Conservation (phyloP, 2,888 invertebrate genomes). For the Acanthacorydalis orientalis region DNA sequence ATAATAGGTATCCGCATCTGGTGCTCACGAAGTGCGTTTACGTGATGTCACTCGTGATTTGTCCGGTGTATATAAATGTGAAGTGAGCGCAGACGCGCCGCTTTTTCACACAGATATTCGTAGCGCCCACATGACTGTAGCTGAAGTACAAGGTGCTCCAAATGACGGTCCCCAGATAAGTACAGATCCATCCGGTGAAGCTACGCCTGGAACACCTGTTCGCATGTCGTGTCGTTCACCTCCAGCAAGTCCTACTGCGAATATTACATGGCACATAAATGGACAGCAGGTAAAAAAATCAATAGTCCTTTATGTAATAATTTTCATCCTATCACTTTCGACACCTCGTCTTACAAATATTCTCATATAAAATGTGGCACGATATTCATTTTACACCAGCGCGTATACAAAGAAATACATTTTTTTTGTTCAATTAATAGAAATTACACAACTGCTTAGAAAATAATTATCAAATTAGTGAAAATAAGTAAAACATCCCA, state of each 20-base stretch:
- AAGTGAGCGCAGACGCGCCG: constrained; percentile 44
- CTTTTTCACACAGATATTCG: constrained; percentile 41
- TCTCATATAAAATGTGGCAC: too few relatives aligned
- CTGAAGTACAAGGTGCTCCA: constrained; percentile 22
- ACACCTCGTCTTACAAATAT: too few relatives aligned
- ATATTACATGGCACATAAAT: not conserved
- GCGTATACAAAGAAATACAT: too few relatives aligned
- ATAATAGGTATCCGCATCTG: not conserved
- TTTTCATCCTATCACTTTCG: too few relatives aligned
- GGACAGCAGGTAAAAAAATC: not conserved
- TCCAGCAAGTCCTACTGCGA: not conserved
- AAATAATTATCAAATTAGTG: too few relatives aligned
- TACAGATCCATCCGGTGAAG: not conserved
- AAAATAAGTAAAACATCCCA: too few relatives aligned
- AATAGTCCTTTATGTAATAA: too few relatives aligned
- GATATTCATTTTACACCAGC: too few relatives aligned
- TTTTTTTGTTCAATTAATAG: too few relatives aligned
- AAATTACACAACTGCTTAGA: too few relatives aligned
- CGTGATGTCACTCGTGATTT: constrained; percentile 14
- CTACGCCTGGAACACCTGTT: not conserved
- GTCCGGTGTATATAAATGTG: constrained; percentile 45
- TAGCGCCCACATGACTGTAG: constrained; percentile 36
- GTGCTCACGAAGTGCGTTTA: constrained; percentile 3
- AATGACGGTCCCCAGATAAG: not conserved
- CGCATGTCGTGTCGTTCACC: not conserved